A percentile compares a stretch with the other conserved stretches of the same genome.
Evolutionary conservation across 2,888 invertebrate genomes (phyloP).

Genomic region (Automeris io): DNA sequence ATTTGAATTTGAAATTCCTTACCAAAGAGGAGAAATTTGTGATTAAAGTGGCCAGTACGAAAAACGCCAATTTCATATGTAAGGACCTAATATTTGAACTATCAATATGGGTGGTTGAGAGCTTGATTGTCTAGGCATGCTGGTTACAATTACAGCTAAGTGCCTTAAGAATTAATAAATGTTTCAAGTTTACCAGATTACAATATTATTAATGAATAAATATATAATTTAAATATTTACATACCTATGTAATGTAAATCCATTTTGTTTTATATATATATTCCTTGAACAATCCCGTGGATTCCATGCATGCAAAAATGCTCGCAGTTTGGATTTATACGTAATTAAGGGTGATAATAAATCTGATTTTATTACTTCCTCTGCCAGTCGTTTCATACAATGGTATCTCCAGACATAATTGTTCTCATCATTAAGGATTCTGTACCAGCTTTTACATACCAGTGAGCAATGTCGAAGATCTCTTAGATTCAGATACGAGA

Average conservation of each 20-base stretch:
- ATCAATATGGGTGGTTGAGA: too few species aligned
- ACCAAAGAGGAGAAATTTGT: too few species aligned
- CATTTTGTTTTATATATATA: slow-evolving; percentile 97
- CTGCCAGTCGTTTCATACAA: slow-evolving; percentile 90
- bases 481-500: slow-evolving; percentile 91
- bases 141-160: too few species aligned
- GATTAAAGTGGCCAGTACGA: too few species aligned
- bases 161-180: too few species aligned
- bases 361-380: slow-evolving; percentile 92
- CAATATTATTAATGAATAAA: too few species aligned
- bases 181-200: background rate
- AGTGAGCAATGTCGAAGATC: slow-evolving; percentile 93
- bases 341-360: slow-evolving; percentile 91
- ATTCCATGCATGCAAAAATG: slow-evolving; percentile 97
- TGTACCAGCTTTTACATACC: slow-evolving; percentile 96
- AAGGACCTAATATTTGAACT: too few species aligned
- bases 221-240: background rate
- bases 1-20: too few species aligned
- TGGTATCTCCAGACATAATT: slow-evolving; percentile 97
- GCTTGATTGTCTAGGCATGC: too few species aligned
- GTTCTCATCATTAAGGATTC: slow-evolving; percentile 93
- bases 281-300: slow-evolving; percentile 98
- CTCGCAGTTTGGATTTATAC: slow-evolving; percentile 94
- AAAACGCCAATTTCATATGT: too few species aligned
- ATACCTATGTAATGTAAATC: slow-evolving; percentile 95